Evolutionary conservation across 2,113 vertebrate genomes (phyloP).

Genomic region (Brienomyrus brachyistius): DNA sequence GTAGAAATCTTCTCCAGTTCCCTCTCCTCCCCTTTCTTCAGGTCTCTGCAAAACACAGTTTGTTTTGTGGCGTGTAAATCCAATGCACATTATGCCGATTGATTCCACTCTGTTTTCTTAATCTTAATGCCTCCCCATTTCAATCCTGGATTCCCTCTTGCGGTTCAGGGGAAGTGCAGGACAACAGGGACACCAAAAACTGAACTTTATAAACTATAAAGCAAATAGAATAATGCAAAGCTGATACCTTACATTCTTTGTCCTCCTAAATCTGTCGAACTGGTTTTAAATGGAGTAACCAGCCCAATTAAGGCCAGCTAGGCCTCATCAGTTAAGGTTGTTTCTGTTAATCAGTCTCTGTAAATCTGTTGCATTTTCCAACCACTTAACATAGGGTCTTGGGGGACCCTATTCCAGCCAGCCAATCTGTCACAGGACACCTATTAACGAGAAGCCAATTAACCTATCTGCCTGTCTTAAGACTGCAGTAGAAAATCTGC

Average conservation of each 20-base stretch:
- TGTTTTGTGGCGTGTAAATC: neutral
- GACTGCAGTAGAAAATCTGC: neutral
- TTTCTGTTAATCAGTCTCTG: neutral
- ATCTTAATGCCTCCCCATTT: neutral
- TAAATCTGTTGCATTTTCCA: neutral
- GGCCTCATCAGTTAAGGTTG: neutral
- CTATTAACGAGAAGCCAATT: neutral
- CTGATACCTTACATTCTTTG: neutral
- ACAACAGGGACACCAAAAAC: neutral
- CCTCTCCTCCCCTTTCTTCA: neutral
- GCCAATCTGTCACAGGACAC: neutral
- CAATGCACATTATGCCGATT: neutral
- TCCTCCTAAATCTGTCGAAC: neutral
- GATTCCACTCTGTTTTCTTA: neutral
- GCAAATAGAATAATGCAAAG: neutral
- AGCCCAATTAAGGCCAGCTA: neutral
- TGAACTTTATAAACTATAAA: neutral
- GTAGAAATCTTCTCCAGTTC: neutral
- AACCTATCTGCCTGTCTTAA: neutral
- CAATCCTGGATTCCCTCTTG: neutral
- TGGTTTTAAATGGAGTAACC: neutral
- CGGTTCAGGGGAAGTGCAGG: neutral
- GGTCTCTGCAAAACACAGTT: neutral
- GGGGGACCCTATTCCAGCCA: neutral
- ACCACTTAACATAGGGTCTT: neutral